Evolutionary conservation across 2,888 invertebrate species (phyloP).

Genomic region (Orthosia gracilis): DNA sequence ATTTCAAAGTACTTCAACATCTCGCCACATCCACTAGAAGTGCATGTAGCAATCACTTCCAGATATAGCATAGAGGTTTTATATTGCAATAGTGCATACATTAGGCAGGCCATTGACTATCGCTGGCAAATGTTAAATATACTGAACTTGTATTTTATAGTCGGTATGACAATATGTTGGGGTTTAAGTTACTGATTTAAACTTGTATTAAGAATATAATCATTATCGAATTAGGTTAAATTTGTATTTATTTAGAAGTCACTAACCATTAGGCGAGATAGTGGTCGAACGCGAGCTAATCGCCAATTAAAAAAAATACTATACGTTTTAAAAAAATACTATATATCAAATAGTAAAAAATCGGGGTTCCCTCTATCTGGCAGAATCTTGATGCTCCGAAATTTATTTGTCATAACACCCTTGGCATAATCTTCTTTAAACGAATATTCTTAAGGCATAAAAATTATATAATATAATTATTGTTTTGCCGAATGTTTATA

Average conservation of each 20-base stretch:
- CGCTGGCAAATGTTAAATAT: constrained; percentile 29
- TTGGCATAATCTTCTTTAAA: too few relatives aligned
- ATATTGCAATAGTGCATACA: constrained; percentile 54
- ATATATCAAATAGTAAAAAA: too few relatives aligned
- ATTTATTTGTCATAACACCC: too few relatives aligned
- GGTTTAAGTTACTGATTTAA: background rate
- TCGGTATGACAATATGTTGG: background rate
- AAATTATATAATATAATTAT: too few relatives aligned
- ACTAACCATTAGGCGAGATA: too few relatives aligned
- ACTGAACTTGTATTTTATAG: constrained; percentile 37
- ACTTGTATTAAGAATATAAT: background rate
- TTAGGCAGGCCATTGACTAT: constrained; percentile 43
- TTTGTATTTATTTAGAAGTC: background rate
- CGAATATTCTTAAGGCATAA: too few relatives aligned
- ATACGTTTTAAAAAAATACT: too few relatives aligned
- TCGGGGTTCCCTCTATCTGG: too few relatives aligned
- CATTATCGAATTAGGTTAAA: background rate
- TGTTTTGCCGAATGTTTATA: too few relatives aligned
- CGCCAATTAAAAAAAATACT: too few relatives aligned
- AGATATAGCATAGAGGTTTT: constrained; percentile 32
- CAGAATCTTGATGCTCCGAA: too few relatives aligned
- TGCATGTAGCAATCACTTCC: constrained; percentile 49
- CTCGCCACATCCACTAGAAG: constrained; percentile 34
- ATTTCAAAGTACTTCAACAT: constrained; percentile 9
- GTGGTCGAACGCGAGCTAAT: too few relatives aligned